A percentile compares a stretch with the other conserved stretches of the same genome.
phyloP scores from a whole-genome alignment of 2,113 vertebrate species.

The Triplophysa rosa region DNA sequence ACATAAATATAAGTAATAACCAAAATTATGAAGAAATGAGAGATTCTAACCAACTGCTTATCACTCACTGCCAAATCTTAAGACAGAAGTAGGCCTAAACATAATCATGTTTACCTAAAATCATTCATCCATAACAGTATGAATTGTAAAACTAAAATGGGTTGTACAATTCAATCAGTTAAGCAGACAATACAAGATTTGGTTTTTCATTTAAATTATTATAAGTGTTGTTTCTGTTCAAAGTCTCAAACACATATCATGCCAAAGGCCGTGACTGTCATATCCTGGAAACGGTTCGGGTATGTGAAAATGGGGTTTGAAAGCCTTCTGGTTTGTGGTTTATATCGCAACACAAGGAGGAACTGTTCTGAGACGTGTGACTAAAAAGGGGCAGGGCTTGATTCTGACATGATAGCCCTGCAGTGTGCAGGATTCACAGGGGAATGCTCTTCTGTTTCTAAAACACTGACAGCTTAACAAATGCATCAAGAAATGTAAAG shows the following conservation, averaged over 20 bases:
- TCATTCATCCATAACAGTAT: not conserved
- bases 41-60: not conserved
- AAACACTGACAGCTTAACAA: not conserved
- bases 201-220: too few species aligned
- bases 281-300: constrained; percentile 5
- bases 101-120: not conserved
- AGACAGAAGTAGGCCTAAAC: not conserved
- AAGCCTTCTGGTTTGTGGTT: constrained; percentile 36
- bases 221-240: not conserved
- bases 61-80: not conserved
- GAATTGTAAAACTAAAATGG: not conserved
- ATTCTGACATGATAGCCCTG: constrained; percentile 64
- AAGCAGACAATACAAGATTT: not conserved
- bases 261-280: not conserved
- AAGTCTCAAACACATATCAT: not conserved
- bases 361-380: constrained; percentile 59
- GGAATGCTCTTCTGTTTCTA: constrained; percentile 30
- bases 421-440: constrained; percentile 49
- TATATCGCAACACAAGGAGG: constrained; percentile 54
- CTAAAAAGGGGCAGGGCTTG: constrained; percentile 59
- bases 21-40: not conserved
- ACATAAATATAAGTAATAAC: not conserved
- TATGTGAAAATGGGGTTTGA: not conserved
- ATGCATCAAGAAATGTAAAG: not conserved
- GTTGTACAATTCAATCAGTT: not conserved